Percentiles rank a stretch among this genome's conserved stretches.
These are phyloP conservation scores for Tachycineta bicolor DNA, from an alignment of 2,113 vertebrate genomes.

Conservation along the genomic window DNA sequence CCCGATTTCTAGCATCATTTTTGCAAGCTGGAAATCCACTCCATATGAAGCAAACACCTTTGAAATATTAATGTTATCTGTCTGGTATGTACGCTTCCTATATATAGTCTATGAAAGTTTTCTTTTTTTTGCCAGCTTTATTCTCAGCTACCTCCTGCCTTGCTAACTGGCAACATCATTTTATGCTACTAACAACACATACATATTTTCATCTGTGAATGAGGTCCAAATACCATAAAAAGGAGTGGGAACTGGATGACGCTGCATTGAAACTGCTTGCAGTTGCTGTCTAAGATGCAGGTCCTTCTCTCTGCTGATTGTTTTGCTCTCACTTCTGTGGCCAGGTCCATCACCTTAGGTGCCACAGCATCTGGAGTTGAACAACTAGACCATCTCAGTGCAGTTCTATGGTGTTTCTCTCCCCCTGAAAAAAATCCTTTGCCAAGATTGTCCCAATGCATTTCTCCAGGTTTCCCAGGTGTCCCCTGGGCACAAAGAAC, in stretches of 20 bases:
- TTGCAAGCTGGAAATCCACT: neutral
- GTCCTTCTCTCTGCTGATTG: neutral
- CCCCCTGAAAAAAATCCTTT: neutral
- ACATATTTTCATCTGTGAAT: neutral
- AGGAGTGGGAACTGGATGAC: neutral
- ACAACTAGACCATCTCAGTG: neutral
- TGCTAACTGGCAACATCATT: neutral
- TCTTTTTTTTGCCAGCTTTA: neutral
- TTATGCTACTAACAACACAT: neutral
- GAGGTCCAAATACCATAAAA: neutral
- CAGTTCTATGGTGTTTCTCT: neutral
- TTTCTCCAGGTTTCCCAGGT: neutral
- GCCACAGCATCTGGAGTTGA: neutral
- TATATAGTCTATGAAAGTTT: neutral
- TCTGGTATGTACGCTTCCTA: neutral
- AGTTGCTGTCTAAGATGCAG: neutral
- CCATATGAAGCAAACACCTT: neutral
- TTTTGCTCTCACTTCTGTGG: neutral
- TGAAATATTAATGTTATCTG: neutral
- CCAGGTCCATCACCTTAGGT: neutral
- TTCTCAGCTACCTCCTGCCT: neutral
- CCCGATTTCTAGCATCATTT: neutral
- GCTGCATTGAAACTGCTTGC: neutral
- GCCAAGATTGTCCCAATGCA: neutral
- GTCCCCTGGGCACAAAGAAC: neutral